Percentiles rank a stretch among this genome's conserved stretches.
These are phyloP conservation scores for Achatina immaculata DNA, from an alignment of 1,140 invertebrate genomes.

Conservation along the genomic window DNA sequence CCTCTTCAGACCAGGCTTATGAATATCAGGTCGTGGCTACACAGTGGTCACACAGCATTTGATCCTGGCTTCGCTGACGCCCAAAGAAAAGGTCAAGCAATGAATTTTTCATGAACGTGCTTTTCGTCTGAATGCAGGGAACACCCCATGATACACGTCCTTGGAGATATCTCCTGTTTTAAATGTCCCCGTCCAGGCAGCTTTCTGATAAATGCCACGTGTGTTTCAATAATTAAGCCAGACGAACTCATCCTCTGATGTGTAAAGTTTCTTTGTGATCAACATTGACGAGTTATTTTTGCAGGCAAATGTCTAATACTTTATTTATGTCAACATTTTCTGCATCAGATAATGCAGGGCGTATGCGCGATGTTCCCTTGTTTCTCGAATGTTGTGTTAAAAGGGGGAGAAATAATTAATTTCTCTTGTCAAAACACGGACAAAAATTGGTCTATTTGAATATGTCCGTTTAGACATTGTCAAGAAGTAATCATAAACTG, in stretches of 20 bases:
- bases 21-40: too few species aligned
- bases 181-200: not conserved
- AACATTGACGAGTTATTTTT: not conserved
- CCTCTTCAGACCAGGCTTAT: too few species aligned
- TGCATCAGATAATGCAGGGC: not conserved
- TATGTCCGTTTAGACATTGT: not conserved
- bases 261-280: constrained; percentile 5
- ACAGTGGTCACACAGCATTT: not conserved
- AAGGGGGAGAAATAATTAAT: not conserved
- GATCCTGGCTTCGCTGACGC: not conserved
- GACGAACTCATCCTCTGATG: not conserved
- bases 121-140: not conserved
- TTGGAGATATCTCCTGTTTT: not conserved
- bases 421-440: too few species aligned
- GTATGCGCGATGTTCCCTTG: not conserved
- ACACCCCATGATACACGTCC: not conserved
- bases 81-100: not conserved
- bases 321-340: not conserved
- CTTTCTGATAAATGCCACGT: not conserved
- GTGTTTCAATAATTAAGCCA: not conserved
- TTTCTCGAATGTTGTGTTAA: not conserved
- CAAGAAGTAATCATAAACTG: constrained; percentile 1
- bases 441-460: not conserved
- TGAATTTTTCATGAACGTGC: not conserved
- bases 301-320: not conserved